Percentiles rank a stretch among this genome's conserved stretches.
Conservation (phyloP, 2,797 vertebrate genomes). For the Gouania willdenowi region DNA sequence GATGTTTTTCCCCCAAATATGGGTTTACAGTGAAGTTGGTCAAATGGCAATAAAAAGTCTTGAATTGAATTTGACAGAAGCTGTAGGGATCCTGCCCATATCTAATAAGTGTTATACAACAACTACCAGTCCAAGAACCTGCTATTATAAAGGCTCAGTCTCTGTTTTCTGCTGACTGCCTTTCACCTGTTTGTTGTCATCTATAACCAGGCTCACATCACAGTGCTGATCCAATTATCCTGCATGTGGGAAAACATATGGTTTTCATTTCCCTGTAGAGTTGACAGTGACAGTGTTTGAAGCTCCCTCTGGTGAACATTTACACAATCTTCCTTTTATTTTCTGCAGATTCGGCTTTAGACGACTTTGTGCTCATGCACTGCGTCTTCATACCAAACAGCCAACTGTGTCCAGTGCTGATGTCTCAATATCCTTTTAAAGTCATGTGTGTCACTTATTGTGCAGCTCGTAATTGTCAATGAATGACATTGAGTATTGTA, state of each 20-base stretch:
- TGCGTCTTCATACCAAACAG: conserved; percentile 94
- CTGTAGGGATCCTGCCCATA: no score
- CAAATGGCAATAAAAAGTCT: no score
- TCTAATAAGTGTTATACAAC: no score
- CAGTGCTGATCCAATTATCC: conserved; percentile 58
- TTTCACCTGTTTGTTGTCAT: conserved; percentile 52
- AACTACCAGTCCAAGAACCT: no score
- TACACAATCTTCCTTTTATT: background rate
- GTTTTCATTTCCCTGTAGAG: conserved; percentile 43
- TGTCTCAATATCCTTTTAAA: conserved; percentile 95
- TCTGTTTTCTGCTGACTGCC: conserved; percentile 23
- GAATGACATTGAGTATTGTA: background rate
- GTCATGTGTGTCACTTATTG: background rate
- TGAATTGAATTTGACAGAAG: no score
- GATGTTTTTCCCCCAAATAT: no score
- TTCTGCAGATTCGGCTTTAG: conserved; percentile 85
- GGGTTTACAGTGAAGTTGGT: no score
- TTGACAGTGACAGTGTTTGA: conserved; percentile 35
- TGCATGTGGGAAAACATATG: conserved; percentile 36
- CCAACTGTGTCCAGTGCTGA: conserved; percentile 88
- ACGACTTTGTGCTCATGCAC: conserved; percentile 96
- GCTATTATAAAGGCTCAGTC: no score
- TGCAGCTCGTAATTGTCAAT: background rate
- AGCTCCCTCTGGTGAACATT: no score
- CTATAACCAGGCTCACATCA: conserved; percentile 56